phyloP scores from a whole-genome alignment of 1,140 invertebrate species.

The Venustaconcha ellipsiformis region DNA sequence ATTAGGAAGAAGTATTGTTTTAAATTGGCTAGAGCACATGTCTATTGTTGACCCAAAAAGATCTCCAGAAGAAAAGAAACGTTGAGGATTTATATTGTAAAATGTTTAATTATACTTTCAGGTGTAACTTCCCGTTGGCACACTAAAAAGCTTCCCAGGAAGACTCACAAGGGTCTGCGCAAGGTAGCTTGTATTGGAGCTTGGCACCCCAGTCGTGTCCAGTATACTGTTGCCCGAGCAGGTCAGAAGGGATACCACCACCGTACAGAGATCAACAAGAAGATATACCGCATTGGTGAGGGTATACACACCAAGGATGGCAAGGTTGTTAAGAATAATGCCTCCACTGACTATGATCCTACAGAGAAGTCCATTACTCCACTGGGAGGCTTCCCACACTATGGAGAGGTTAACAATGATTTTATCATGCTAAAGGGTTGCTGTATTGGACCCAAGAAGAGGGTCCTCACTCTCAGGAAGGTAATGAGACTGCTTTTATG shows the following conservation, averaged over 20 bases:
- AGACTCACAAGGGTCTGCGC: slow-evolving; percentile 99
- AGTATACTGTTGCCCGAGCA: slow-evolving; percentile 98
- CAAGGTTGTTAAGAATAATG: slow-evolving; percentile 98
- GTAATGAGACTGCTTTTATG: slow-evolving; percentile 70
- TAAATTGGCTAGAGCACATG: too few relatives aligned
- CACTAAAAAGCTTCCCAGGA: slow-evolving; percentile 98
- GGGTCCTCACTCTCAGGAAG: slow-evolving; percentile 98
- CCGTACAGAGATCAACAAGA: slow-evolving; percentile 99
- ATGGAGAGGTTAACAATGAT: slow-evolving; percentile 99
- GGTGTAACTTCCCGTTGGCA: slow-evolving; percentile 99
- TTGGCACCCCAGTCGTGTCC: slow-evolving; percentile 99
- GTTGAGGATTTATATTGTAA: too few relatives aligned
- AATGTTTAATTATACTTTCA: slow-evolving; percentile 66
- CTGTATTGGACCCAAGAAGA: slow-evolving; percentile 97
- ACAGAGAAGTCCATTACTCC: slow-evolving; percentile 99
- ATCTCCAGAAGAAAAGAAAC: too few relatives aligned
- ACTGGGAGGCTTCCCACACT: slow-evolving; percentile 99
- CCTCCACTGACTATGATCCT: slow-evolving; percentile 97
- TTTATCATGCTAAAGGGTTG: slow-evolving; percentile 99
- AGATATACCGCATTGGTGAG: slow-evolving; percentile 97
- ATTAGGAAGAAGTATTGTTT: too few relatives aligned
- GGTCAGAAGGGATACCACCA: slow-evolving; percentile 99
- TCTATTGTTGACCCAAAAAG: too few relatives aligned
- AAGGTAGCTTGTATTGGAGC: slow-evolving; percentile 99
- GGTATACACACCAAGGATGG: slow-evolving; percentile 85